Percentiles rank a stretch among this genome's conserved stretches.
Conservation (phyloP, 1,140 invertebrate species). For the Proales similis region DNA sequence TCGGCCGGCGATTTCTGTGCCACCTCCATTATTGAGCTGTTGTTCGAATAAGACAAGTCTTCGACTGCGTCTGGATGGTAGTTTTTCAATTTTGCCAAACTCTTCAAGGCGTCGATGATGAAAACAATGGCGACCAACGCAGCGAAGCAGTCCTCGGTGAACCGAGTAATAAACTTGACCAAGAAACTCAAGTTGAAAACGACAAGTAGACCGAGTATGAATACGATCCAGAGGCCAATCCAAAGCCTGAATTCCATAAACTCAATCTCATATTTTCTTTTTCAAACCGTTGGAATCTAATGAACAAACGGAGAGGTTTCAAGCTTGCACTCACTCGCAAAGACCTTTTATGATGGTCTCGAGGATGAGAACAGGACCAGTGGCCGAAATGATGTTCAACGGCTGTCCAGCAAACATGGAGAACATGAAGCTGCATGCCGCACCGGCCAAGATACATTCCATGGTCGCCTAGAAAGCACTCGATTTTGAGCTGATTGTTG, state of each 20-base stretch:
- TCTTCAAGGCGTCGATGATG: constrained; percentile 50
- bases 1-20: neutral
- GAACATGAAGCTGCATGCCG: constrained; percentile 52
- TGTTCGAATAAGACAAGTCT: no score
- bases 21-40: neutral
- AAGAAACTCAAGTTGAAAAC: constrained; percentile 47
- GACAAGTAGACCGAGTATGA: constrained; percentile 51
- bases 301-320: neutral
- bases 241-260: constrained; percentile 49
- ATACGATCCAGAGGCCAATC: constrained; percentile 52
- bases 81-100: constrained; percentile 36
- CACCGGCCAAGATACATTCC: constrained; percentile 52
- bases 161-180: constrained; percentile 49
- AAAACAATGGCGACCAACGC: constrained; percentile 53
- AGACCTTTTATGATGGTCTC: constrained; percentile 52
- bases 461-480: constrained; percentile 43
- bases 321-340: constrained; percentile 41
- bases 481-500: neutral
- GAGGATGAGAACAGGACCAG: constrained; percentile 54
- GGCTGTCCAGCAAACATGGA: constrained; percentile 54
- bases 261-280: constrained; percentile 4
- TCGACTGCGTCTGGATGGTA: neutral
- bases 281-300: neutral
- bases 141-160: constrained; percentile 55
- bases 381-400: constrained; percentile 52